Base-by-base conservation (phyloP, 1,140 invertebrate genomes). In the Hermetia illucens region DNA sequence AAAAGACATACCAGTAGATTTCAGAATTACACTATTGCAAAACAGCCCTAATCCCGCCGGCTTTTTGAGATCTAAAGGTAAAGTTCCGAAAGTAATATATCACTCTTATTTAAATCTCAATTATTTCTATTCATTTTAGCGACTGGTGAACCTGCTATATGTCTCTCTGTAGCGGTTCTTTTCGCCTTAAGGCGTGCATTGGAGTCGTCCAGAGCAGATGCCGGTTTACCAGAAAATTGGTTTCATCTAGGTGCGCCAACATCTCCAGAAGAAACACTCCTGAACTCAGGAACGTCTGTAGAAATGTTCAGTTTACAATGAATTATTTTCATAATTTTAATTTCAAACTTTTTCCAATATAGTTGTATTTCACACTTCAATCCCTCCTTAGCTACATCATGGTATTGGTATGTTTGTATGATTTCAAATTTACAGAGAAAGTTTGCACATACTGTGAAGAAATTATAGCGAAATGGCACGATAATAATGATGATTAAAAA, bases 141-240 rank as follows among this genome's bases (percentile, higher is more conserved):
- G 12, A 75, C 77, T 46, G 82, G 80, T 10, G 85, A 90, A 52
- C 83, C 85, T 3, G 78, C 85, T 10, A 54, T 87, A 15, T 81
- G 79, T 50, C 58, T 85, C 60, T 66, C 70, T 18, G 62, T 65
- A 25, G 58, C 62, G 4, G 68, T 82, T 19, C 68, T 79, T 32
- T 70, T 82, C 48, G 85, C 84, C 15, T 67, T 86, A 31, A 68
- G 77, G 42, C 63, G 80, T 36, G 83, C 84, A 1, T 62, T 89
- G 16, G 61, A 68, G 44, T 71, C 79, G 2, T 73, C 76, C 4
- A 63, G 77, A 44, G 51, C 53, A 37, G 74, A 80, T 51, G 63
- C 70, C 35, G 72, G 70, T 19, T 38, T 59, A 5, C 34, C 60
- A 32, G 58, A 64, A 41, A 62, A 65, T 44, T 65, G 70, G 53